phyloP scores from a whole-genome alignment of 2,797 vertebrate species.

The Acrossocheilus fasciatus region DNA sequence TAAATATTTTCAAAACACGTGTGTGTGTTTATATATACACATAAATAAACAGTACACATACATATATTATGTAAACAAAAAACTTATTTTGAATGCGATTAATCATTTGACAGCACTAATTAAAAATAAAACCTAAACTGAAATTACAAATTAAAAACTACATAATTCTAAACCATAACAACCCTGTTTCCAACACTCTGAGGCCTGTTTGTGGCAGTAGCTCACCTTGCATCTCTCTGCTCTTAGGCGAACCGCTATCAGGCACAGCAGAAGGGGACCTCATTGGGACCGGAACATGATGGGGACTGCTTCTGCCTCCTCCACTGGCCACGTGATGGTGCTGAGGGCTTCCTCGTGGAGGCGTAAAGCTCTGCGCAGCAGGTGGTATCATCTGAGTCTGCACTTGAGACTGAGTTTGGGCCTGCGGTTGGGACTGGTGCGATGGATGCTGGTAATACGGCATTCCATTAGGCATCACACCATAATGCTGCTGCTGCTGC shows the following conservation, averaged over 20 bases:
- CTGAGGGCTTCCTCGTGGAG: conserved; percentile 78
- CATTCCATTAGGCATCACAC: conserved; percentile 81
- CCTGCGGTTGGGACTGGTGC: conserved; percentile 67
- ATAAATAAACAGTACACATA: too few relatives aligned
- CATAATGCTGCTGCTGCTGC: conserved; percentile 79
- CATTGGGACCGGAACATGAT: conserved; percentile 69
- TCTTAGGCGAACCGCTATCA: conserved; percentile 75
- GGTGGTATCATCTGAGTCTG: conserved; percentile 73
- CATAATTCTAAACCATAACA: neutral
- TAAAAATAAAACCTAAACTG: too few relatives aligned
- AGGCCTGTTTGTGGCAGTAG: neutral
- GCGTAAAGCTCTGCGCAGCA: conserved; percentile 75
- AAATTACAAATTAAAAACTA: neutral
- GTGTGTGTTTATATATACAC: too few relatives aligned
- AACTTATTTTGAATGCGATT: too few relatives aligned
- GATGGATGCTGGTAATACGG: conserved; percentile 78
- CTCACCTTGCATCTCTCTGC: conserved; percentile 73
- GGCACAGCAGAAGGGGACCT: conserved; percentile 70
- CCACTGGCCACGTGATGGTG: conserved; percentile 73
- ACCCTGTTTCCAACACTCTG: neutral
- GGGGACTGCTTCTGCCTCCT: conserved; percentile 73
- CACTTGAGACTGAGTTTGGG: conserved; percentile 58
- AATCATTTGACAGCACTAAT: too few relatives aligned
- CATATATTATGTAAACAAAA: too few relatives aligned
- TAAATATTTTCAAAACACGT: too few relatives aligned